Conservation (phyloP, 2,888 invertebrate genomes). For the Pandemis corylana region DNA sequence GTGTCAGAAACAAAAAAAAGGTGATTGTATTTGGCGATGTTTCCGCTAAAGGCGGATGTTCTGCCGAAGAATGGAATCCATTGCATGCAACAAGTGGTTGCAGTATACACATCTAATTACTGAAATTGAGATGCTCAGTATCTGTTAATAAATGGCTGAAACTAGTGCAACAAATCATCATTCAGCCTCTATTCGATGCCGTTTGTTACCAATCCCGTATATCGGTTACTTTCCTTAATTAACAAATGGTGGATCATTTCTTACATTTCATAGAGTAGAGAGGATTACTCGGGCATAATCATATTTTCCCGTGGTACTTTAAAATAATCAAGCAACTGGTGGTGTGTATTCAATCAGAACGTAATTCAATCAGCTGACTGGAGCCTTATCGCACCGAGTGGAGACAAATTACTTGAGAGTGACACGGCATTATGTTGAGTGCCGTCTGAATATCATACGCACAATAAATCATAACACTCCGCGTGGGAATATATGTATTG, state of each 20-base stretch:
- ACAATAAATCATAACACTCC: conserved; percentile 12
- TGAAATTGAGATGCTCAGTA: background rate
- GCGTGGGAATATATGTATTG: background rate
- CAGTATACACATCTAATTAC: background rate
- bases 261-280: no score
- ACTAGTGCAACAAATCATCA: background rate
- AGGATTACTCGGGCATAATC: no score
- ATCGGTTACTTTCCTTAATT: background rate
- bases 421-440: conserved; percentile 18
- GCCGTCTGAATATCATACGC: conserved; percentile 16
- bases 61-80: conserved; percentile 17
- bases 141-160: background rate
- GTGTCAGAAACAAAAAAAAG: background rate
- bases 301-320: background rate
- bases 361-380: conserved; percentile 35
- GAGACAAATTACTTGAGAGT: conserved; percentile 32
- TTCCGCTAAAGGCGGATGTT: conserved; percentile 35
- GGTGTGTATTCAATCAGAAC: conserved; percentile 8
- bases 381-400: conserved; percentile 23
- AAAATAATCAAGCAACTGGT: conserved; percentile 9
- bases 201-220: background rate
- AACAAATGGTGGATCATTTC: background rate
- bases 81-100: conserved; percentile 30
- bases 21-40: conserved; percentile 13
- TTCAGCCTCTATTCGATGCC: background rate